These are phyloP conservation scores for Coregonus clupeaformis DNA, from an alignment of 2,113 vertebrate species.

Conservation along the genomic window DNA sequence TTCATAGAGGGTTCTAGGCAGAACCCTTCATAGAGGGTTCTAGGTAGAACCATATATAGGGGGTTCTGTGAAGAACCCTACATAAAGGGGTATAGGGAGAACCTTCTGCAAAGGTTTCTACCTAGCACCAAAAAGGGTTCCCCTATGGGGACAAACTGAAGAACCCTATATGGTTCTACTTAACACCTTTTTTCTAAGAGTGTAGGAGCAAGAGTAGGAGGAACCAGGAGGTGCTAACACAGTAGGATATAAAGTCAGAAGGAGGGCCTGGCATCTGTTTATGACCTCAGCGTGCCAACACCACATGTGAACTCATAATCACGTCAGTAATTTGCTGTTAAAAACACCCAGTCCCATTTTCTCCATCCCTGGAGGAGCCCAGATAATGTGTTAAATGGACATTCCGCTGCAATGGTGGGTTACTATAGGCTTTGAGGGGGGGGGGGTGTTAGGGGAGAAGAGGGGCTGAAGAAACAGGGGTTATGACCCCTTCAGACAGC, in stretches of 20 bases:
- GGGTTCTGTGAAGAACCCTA: too few relatives aligned
- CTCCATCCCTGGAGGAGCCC: constrained; percentile 48
- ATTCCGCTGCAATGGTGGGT: constrained; percentile 71
- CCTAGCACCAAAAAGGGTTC: too few relatives aligned
- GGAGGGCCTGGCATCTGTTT: constrained; percentile 56
- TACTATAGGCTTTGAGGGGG: constrained; percentile 52
- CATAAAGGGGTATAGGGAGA: too few relatives aligned
- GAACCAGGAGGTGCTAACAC: constrained; percentile 34
- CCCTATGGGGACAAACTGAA: too few relatives aligned
- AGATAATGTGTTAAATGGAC: constrained; percentile 70
- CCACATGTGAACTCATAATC: constrained; percentile 63
- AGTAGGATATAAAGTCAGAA: constrained; percentile 28
- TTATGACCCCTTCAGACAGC: constrained; percentile 65
- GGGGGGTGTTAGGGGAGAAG: constrained; percentile 3
- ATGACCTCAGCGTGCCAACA: constrained; percentile 12
- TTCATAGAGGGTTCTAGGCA: too few relatives aligned
- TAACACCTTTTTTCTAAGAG: too few relatives aligned
- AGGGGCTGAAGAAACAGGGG: constrained; percentile 44
- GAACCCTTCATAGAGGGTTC: too few relatives aligned
- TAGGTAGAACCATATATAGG: too few relatives aligned
- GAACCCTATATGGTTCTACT: too few relatives aligned
- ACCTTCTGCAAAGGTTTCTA: too few relatives aligned
- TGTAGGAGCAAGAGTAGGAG: constrained; percentile 8
- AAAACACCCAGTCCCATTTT: constrained; percentile 66
- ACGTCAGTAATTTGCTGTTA: constrained; percentile 77